A percentile compares a stretch with the other conserved stretches of the same genome.
Conservation (phyloP, 1,140 invertebrate genomes). For the Mya arenaria region DNA sequence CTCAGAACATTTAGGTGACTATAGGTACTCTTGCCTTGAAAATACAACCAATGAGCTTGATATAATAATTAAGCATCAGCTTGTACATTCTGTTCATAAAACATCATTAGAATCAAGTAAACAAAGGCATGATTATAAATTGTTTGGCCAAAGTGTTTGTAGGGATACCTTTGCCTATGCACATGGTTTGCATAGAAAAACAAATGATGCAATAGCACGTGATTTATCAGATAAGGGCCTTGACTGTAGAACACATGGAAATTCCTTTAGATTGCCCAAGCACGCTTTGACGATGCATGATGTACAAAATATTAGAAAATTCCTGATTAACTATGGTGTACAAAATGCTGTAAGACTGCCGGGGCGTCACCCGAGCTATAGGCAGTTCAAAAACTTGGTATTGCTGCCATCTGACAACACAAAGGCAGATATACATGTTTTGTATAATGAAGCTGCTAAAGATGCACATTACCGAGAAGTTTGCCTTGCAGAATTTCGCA, state of each 20-base stretch:
- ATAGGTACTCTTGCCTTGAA: background rate
- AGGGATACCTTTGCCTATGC: background rate
- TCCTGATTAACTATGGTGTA: background rate
- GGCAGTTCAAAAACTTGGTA: background rate
- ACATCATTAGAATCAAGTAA: background rate
- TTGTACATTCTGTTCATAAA: background rate
- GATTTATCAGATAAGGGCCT: background rate
- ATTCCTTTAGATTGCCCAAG: background rate
- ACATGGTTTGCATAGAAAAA: background rate
- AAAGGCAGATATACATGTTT: background rate
- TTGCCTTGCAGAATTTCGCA: background rate
- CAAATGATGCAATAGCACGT: background rate
- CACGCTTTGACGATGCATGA: background rate
- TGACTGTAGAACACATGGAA: background rate
- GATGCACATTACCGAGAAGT: background rate
- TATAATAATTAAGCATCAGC: no score
- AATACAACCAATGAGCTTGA: background rate
- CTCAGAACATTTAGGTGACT: background rate
- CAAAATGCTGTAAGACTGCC: background rate
- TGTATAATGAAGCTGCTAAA: background rate
- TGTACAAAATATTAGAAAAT: background rate
- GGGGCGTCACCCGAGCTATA: background rate
- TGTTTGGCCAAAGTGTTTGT: background rate
- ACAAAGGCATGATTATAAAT: background rate
- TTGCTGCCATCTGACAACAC: background rate